These are phyloP conservation scores for Hylyphantes graminicola DNA, from an alignment of 1,140 invertebrate genomes.

Conservation along the genomic window DNA sequence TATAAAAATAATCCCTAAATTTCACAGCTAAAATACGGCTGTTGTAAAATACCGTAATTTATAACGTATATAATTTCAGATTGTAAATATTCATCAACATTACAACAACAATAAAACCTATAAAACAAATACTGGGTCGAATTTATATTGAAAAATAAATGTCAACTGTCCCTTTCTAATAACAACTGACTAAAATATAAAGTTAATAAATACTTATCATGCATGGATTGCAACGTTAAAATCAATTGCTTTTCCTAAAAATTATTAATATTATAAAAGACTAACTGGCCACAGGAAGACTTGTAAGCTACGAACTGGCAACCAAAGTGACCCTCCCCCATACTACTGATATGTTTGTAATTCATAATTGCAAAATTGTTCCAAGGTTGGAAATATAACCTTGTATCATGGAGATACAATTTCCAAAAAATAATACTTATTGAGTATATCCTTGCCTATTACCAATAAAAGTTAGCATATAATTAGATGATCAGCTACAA, in stretches of 20 bases:
- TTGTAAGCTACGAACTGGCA: no score
- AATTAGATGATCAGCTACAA: not conserved
- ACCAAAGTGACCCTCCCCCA: constrained; percentile 32
- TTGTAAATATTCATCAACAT: no score
- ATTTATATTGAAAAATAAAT: not conserved
- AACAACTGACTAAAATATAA: not conserved
- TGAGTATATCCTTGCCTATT: no score
- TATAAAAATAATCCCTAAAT: no score
- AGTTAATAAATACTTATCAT: not conserved
- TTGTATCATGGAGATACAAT: constrained; percentile 11
- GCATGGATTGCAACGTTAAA: not conserved
- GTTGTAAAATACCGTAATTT: no score
- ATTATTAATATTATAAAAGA: not conserved
- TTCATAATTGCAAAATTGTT: constrained; percentile 49
- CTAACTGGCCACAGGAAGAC: not conserved
- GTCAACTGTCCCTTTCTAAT: not conserved
- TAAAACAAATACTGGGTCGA: no score
- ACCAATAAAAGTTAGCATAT: not conserved
- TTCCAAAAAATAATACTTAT: constrained; percentile 1
- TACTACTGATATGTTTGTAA: constrained; percentile 57
- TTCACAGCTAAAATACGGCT: no score
- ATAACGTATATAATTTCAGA: no score
- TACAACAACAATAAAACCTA: no score
- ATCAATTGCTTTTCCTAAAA: not conserved
- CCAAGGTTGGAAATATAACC: constrained; percentile 23